Conservation (phyloP, 1,140 invertebrate genomes). For the Brachionus manjavacas region DNA sequence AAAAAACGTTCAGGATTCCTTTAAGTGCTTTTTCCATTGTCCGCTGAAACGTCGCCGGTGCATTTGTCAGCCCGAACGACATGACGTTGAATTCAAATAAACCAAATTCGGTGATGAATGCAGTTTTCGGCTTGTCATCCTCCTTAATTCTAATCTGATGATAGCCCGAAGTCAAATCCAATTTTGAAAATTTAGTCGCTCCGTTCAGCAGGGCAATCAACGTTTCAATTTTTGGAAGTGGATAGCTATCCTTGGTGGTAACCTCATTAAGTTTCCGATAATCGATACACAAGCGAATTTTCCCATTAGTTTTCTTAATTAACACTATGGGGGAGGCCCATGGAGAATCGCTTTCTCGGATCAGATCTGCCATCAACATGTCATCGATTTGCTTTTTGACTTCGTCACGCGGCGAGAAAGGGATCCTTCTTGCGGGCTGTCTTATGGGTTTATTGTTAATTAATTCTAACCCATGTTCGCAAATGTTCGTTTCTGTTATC, state of each 20-base stretch:
- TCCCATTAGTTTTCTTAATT: no score
- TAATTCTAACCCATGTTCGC: no score
- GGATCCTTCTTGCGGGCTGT: no score
- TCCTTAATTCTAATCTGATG: not conserved
- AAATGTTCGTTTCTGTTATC: no score
- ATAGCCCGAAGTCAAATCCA: not conserved
- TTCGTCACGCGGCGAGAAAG: no score
- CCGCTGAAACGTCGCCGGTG: constrained; percentile 52
- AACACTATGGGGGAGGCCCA: no score
- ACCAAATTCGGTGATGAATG: not conserved
- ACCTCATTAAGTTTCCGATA: not conserved
- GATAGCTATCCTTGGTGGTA: not conserved
- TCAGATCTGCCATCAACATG: no score
- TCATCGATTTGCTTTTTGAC: no score
- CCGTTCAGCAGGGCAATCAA: not conserved
- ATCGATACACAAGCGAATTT: not conserved
- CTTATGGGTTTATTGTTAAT: no score
- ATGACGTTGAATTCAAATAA: constrained; percentile 49
- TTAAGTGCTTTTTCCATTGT: constrained; percentile 47
- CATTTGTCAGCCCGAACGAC: constrained; percentile 56
- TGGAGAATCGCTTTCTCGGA: no score
- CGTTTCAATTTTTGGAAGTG: not conserved
- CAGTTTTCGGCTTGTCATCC: not conserved
- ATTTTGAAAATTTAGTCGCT: not conserved
- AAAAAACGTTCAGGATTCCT: not conserved